Base-by-base conservation (phyloP, 2,113 vertebrate species). In the Phodopus roborovskii region DNA sequence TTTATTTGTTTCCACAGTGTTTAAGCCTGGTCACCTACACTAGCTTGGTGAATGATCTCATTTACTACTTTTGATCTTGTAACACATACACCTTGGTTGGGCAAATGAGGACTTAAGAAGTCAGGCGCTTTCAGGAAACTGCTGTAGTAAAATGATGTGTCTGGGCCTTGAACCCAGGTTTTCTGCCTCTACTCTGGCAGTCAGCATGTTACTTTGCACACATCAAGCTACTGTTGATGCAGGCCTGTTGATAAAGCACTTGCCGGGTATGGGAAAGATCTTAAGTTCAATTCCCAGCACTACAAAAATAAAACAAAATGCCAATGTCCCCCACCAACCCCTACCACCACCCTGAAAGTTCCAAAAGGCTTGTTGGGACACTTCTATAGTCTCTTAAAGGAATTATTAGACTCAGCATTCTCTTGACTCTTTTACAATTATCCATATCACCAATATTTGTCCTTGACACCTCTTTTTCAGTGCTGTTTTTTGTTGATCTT, bases 1-100 rank as follows among this genome's bases (percentile, higher is more conserved):
- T 87, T 86, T 60, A 74, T 71, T 36, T 66, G 60, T 78, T 36
- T 84, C 24, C 39, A 53, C 62, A 66, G 70, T 66, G 17, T 89
- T 87, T 87, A 48, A 36, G 13, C 45, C 89, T 84, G 75, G 50
- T 42, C 17, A 75, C 5, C 56, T 50, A 95, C n/a, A 56, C 22
- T 53, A 28, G 50, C 66, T 10, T 48, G 20, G 53, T 53, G 84
- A 15, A 17, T 68, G 45, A 17, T 28, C 30, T 42, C 39, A 50
- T 92, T 92, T 92, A 22, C 71, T 73, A 26, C 60, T 81, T 95
- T 88, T 71, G 45, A 66, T 89, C 60, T 68, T 24, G 42, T 30
- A 53, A 30, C 62, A 60, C 33, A 60, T 15, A 39, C 17, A 13
- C 15, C 20, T 74, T 4, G 16, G 50, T 45, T 64, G 28, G 36